These are phyloP conservation scores for Eretmochelys imbricata DNA, from an alignment of 2,113 vertebrate genomes.

Conservation along the genomic window DNA sequence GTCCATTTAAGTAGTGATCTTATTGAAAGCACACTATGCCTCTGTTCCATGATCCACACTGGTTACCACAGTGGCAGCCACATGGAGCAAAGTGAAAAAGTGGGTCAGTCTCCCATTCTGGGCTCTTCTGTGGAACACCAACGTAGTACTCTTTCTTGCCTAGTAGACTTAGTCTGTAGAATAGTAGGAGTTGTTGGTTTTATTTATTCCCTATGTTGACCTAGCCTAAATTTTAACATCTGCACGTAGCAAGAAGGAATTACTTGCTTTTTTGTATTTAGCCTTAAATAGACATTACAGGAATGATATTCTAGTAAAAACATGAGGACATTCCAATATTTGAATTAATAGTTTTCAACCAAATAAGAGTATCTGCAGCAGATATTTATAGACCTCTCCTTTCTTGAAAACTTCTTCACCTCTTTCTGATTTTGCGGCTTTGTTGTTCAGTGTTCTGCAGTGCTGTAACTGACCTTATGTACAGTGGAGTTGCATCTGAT, in stretches of 20 bases:
- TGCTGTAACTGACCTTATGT: background rate
- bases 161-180: background rate
- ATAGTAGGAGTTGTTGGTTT: accelerated
- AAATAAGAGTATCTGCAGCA: background rate
- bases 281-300: background rate
- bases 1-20: background rate
- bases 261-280: background rate
- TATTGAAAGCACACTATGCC: background rate
- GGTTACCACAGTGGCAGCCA: no score
- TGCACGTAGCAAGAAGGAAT: accelerated
- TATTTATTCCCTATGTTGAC: accelerated
- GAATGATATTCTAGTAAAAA: background rate
- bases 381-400: background rate
- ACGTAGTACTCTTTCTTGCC: background rate
- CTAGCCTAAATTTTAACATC: background rate
- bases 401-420: background rate
- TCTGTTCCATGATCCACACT: background rate
- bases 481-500: no score
- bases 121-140: no score
- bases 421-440: background rate
- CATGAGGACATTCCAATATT: background rate
- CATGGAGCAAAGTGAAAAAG: no score
- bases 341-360: background rate
- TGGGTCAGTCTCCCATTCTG: background rate
- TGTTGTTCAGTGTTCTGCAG: background rate